Base-by-base conservation (phyloP, 1,140 invertebrate genomes). In the Drosophila bocqueti region DNA sequence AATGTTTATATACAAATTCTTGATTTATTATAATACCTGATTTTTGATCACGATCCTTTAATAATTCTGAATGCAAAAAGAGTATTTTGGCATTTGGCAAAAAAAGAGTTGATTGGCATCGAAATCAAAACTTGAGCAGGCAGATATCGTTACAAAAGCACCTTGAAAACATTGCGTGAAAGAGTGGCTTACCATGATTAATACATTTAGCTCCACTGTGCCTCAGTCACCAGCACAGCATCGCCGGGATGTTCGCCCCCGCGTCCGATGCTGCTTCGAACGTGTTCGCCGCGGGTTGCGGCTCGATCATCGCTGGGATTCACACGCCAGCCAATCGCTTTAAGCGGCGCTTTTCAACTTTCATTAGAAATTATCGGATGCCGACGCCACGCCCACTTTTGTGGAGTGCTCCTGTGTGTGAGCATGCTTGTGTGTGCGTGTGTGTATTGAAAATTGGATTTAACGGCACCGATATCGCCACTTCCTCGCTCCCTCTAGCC, bases 321-420 rank as follows among this genome's bases (percentile, higher is more conserved):
- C 67, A 65, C 55, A 47, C 59, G 57, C 66, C 77, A 89, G 77
- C 83, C 84, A 87, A 87, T 87, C 80, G 62, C 68, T 66, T 49
- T 15, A 49, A 81, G 72, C 73, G 77, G 81, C 77, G 68, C 76
- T 83, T 89, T 83, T 89, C 80, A 89, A 87, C 83, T 87, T 87
- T 87, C 84, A 89, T 87, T 87, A 89, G 83, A 87, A 87, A 87
- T 84, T 83, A 73, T 73, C 68, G 68, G 49, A 57, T 42, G n/a
- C 45, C 58, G 62, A 69, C 60, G 66, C 59, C 76, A 78, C 76
- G 75, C 75, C 76, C 47, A 36, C 68, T 43, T 60, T 43, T 40
- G 38, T 50, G 68, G 67, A 57, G 40, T 42, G 54, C 18, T 10
- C 40, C 29, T 40, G 15, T 24, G 31, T 58, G 11, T n/a, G 36